Percentiles rank a stretch among this genome's conserved stretches.
phyloP scores from a whole-genome alignment of 2,888 invertebrate genomes.

The Pheosia tremula region DNA sequence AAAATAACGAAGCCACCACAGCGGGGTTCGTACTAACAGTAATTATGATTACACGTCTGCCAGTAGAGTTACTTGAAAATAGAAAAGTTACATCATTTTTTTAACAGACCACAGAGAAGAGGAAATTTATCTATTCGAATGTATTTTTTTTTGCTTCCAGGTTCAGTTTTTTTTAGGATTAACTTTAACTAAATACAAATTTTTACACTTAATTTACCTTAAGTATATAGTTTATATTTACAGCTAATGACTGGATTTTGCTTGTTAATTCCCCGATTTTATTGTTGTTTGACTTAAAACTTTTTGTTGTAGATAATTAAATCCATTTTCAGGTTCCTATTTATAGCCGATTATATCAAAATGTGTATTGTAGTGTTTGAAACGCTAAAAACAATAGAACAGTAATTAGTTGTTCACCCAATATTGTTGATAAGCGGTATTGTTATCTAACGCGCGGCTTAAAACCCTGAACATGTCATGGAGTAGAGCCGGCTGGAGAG shows the following conservation, averaged over 20 bases:
- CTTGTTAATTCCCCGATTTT: too few relatives aligned
- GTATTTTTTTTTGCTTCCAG: too few relatives aligned
- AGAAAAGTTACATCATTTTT: background rate
- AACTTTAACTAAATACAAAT: too few relatives aligned
- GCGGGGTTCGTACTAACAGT: background rate
- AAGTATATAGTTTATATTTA: too few relatives aligned
- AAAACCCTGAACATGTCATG: slow-evolving; percentile 75
- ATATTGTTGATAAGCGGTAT: slow-evolving; percentile 58
- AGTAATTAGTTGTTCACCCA: slow-evolving; percentile 20
- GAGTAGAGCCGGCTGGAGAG: slow-evolving; percentile 61
- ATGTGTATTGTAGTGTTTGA: background rate
- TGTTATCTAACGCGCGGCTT: slow-evolving; percentile 53
- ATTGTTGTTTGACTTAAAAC: too few relatives aligned
- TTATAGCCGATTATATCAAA: too few relatives aligned
- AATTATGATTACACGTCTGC: slow-evolving; percentile 1
- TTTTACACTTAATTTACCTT: too few relatives aligned
- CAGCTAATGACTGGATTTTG: too few relatives aligned
- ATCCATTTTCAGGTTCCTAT: too few relatives aligned
- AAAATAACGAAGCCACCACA: background rate
- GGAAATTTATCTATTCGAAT: too few relatives aligned
- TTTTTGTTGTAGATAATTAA: too few relatives aligned
- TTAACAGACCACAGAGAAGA: background rate
- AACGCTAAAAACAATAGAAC: background rate
- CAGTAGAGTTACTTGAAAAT: background rate
- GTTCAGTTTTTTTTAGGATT: too few relatives aligned